Percentiles rank a stretch among this genome's conserved stretches.
Evolutionary conservation across 2,113 vertebrate species (phyloP).

Genomic region (Malurus elegans): DNA sequence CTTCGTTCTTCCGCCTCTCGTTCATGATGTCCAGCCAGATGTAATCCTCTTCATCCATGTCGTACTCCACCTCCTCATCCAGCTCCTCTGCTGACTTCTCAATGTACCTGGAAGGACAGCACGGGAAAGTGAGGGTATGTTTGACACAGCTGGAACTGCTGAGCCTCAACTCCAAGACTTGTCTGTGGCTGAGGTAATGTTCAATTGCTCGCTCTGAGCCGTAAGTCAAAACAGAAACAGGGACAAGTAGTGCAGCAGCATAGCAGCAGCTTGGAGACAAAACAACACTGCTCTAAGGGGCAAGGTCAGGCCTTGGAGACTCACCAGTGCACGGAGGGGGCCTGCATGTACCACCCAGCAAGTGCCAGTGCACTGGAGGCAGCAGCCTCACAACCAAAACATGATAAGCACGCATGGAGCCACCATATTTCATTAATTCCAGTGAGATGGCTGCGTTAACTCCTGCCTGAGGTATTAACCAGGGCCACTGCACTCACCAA

Average conservation of each 20-base stretch:
- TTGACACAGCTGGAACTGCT: fast-evolving
- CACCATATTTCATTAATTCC: neutral
- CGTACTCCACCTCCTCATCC: slow-evolving; percentile 97
- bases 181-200: neutral
- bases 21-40: slow-evolving; percentile 99
- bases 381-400: neutral
- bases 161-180: neutral
- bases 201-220: neutral
- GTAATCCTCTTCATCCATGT: slow-evolving; percentile 98
- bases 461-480: neutral
- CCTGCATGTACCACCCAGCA: neutral
- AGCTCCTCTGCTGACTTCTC: slow-evolving; percentile 97
- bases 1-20: slow-evolving; percentile 88
- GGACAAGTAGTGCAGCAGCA: fast-evolving
- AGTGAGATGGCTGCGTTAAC: neutral
- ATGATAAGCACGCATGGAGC: neutral
- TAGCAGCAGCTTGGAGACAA: neutral
- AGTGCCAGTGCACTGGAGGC: neutral
- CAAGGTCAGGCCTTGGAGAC: neutral
- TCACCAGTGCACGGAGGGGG: neutral
- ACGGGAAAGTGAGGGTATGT: neutral
- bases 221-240: neutral
- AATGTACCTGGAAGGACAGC: slow-evolving; percentile 83
- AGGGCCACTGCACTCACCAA: neutral
- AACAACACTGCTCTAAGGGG: neutral